Conservation (phyloP, 1,140 invertebrate genomes). For the Contarinia nasturtii region DNA sequence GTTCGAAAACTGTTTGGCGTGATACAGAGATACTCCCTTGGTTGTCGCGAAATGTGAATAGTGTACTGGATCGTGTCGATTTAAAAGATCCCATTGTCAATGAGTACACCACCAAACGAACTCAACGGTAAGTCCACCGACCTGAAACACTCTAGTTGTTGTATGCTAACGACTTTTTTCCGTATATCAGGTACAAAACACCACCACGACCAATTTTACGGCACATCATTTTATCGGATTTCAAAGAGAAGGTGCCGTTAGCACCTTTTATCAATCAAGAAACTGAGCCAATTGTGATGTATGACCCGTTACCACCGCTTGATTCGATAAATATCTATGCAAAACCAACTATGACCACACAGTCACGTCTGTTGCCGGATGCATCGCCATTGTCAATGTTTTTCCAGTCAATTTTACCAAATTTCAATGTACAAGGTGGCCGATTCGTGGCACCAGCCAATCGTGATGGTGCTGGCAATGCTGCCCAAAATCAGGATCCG, state of each 20-base stretch:
- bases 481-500: neutral
- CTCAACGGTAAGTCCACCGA: constrained; percentile 31
- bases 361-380: constrained; percentile 12
- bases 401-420: constrained; percentile 43
- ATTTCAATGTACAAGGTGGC: constrained; percentile 30
- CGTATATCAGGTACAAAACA: constrained; percentile 12
- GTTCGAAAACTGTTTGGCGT: constrained; percentile 63
- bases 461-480: constrained; percentile 2
- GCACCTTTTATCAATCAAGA: constrained; percentile 21
- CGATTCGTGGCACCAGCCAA: constrained; percentile 3
- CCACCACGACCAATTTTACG: constrained; percentile 53
- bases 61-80: constrained; percentile 43
- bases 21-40: constrained; percentile 53
- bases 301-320: constrained; percentile 62
- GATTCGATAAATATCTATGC: constrained; percentile 56
- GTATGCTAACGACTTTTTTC: neutral
- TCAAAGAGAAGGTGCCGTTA: constrained; percentile 37
- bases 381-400: constrained; percentile 32
- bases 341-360: constrained; percentile 24
- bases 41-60: constrained; percentile 52
- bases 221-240: constrained; percentile 63
- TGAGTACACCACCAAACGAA: constrained; percentile 40
- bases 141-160: neutral
- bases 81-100: constrained; percentile 39
- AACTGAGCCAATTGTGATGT: constrained; percentile 44